phyloP scores from a whole-genome alignment of 2,888 invertebrate genomes.

The Allolobophora icterica region DNA sequence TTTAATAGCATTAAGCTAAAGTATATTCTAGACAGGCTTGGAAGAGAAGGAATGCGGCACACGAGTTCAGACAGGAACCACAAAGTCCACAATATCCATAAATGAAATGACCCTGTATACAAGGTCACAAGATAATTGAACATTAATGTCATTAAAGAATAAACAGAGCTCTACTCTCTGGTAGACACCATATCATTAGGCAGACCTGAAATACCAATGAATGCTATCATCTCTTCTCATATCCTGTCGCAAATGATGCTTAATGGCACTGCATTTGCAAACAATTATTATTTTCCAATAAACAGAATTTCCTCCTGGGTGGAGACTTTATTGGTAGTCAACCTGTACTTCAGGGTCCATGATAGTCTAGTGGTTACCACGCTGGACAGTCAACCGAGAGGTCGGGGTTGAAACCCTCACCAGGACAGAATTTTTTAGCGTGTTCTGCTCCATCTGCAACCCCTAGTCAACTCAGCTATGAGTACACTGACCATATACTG shows the following conservation, averaged over 20 bases:
- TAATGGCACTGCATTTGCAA: not conserved
- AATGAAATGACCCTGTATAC: not conserved
- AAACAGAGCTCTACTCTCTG: too few species aligned
- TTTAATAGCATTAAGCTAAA: too few species aligned
- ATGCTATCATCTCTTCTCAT: not conserved
- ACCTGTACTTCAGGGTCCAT: too few species aligned
- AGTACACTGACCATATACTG: too few species aligned
- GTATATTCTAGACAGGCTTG: not conserved
- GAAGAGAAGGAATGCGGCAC: not conserved
- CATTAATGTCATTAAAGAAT: not conserved
- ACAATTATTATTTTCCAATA: not conserved
- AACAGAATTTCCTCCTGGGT: not conserved
- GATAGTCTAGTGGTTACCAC: too few species aligned
- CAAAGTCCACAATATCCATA: not conserved
- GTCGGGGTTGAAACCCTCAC: too few species aligned
- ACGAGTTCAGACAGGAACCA: not conserved
- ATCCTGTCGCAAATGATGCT: not conserved
- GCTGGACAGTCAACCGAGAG: too few species aligned
- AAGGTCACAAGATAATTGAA: not conserved
- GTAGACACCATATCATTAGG: not conserved
- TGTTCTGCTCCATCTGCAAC: too few species aligned
- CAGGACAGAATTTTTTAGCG: too few species aligned
- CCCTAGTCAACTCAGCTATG: too few species aligned
- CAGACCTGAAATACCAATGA: not conserved
- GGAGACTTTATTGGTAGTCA: not conserved